A percentile compares a stretch with the other conserved stretches of the same genome.
phyloP scores from a whole-genome alignment of 2,888 invertebrate genomes.

The Minunthozetes semirufus region DNA sequence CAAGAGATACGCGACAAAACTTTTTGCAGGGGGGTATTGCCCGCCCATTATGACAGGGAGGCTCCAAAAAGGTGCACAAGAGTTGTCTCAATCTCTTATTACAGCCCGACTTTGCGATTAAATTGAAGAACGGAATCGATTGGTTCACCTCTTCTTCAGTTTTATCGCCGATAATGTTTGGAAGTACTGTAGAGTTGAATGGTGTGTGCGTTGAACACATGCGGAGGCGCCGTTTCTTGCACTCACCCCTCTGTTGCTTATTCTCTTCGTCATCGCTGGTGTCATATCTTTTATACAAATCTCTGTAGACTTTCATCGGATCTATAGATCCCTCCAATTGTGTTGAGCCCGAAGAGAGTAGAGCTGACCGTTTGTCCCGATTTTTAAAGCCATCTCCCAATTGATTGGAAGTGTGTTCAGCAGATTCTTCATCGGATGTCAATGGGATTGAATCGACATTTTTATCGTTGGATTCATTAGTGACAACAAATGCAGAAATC shows the following conservation, averaged over 20 bases:
- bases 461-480: neutral
- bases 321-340: slow-evolving; percentile 33
- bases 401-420: neutral
- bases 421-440: neutral
- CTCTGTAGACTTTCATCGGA: slow-evolving; percentile 32
- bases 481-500: neutral
- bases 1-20: slow-evolving; percentile 60
- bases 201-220: slow-evolving; percentile 61
- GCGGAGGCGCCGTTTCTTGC: slow-evolving; percentile 46
- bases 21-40: slow-evolving; percentile 60
- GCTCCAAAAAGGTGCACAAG: slow-evolving; percentile 60
- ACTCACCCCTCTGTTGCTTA: slow-evolving; percentile 23
- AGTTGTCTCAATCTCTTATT: slow-evolving; percentile 59
- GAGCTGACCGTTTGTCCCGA: slow-evolving; percentile 29
- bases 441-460: neutral
- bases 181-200: slow-evolving; percentile 58
- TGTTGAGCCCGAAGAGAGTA: slow-evolving; percentile 34
- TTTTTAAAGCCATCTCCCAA: neutral
- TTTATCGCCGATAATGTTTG: slow-evolving; percentile 48
- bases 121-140: slow-evolving; percentile 56
- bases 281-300: slow-evolving; percentile 33
- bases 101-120: slow-evolving; percentile 58
- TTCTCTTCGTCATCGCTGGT: slow-evolving; percentile 21
- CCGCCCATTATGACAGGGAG: slow-evolving; percentile 55
- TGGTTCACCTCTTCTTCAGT: slow-evolving; percentile 36